These are phyloP conservation scores for Chymomyza procnemis DNA, from an alignment of 2,888 invertebrate species.

Conservation along the genomic window DNA sequence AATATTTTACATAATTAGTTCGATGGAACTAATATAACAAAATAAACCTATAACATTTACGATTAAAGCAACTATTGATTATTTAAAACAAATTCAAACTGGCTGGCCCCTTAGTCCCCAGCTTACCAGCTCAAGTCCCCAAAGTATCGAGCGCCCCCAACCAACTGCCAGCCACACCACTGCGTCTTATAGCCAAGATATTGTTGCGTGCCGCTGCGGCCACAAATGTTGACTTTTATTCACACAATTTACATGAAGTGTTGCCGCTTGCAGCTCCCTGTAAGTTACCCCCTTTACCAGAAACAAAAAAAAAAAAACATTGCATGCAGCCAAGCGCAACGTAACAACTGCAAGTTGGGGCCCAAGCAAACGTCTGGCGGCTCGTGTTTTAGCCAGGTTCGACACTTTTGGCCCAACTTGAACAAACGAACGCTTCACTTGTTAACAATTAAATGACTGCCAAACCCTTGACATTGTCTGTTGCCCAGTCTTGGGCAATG, in stretches of 20 bases:
- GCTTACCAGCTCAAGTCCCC: neutral
- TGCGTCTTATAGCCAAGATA: constrained; percentile 20
- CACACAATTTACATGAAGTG: constrained; percentile 58
- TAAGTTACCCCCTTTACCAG: constrained; percentile 13
- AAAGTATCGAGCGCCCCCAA: no score
- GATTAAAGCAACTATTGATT: no score
- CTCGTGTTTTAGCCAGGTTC: neutral
- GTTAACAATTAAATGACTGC: constrained; percentile 42
- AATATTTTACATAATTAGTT: no score
- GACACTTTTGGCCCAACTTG: neutral
- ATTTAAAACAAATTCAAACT: no score
- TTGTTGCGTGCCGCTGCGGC: constrained; percentile 54
- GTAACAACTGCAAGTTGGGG: neutral
- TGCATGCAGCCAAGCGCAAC: neutral
- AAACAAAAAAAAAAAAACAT: neutral
- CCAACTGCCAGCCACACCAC: neutral
- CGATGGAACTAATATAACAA: no score
- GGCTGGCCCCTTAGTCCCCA: no score
- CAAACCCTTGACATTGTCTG: constrained; percentile 44
- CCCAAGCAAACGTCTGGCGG: neutral
- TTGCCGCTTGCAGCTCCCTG: constrained; percentile 48
- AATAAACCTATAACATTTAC: no score
- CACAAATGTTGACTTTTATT: constrained; percentile 68
- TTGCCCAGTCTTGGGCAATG: neutral
- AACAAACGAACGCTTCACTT: constrained; percentile 48